Evolutionary conservation across 2,113 vertebrate species (phyloP).

Genomic region (Corythornis madagascariensis): DNA sequence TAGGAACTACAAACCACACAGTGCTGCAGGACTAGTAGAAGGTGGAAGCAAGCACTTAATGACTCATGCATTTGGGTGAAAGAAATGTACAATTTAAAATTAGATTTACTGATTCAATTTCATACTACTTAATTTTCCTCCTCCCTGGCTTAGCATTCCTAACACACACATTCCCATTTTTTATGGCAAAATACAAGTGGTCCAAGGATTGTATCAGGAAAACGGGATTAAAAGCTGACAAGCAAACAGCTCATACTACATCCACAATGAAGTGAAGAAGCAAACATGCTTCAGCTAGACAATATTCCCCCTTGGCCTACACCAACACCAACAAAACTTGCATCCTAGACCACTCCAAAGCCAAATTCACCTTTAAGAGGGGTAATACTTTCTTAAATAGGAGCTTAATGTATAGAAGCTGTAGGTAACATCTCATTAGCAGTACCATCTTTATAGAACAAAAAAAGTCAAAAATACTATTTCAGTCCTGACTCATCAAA

Average conservation of each 20-base stretch:
- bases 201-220: background rate
- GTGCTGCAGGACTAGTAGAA: fast-evolving
- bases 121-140: background rate
- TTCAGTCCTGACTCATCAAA: background rate
- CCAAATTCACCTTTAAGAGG: background rate
- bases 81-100: background rate
- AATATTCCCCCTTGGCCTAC: background rate
- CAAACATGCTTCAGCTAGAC: background rate
- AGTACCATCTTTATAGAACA: background rate
- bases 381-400: fast-evolving
- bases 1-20: background rate
- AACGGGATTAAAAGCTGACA: background rate
- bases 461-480: background rate
- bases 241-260: background rate
- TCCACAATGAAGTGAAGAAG: background rate
- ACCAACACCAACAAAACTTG: background rate
- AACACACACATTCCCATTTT: background rate
- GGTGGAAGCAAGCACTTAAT: background rate
- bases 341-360: background rate
- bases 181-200: background rate
- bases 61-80: background rate
- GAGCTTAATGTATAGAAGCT: background rate
- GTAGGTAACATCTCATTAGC: background rate
- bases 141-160: background rate
- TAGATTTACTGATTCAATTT: background rate